These are phyloP conservation scores for Bombus superbus DNA, from an alignment of 1,140 invertebrate genomes.

Conservation along the genomic window DNA sequence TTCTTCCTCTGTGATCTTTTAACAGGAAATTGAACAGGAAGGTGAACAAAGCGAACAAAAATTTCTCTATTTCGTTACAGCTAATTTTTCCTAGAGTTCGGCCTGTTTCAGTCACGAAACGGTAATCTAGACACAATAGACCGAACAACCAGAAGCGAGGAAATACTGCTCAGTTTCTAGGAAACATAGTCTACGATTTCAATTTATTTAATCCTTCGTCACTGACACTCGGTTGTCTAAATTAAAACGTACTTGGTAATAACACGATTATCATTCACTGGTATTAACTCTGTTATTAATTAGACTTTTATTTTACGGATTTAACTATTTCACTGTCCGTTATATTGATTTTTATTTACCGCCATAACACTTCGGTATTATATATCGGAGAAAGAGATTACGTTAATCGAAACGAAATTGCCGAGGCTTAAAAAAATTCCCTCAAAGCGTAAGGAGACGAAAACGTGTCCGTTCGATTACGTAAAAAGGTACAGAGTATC, in stretches of 20 bases:
- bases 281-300: not conserved
- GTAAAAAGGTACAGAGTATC: not conserved
- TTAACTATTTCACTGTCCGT: no score
- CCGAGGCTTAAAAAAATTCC: not conserved
- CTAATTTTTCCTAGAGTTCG: not conserved
- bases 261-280: no score
- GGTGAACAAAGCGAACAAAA: not conserved
- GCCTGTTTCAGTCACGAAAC: slow-evolving; percentile 10
- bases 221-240: not conserved
- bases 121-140: not conserved
- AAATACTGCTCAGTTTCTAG: not conserved
- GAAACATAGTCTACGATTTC: not conserved
- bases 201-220: not conserved
- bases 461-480: not conserved
- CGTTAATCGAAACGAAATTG: not conserved
- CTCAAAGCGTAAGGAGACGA: not conserved
- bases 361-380: no score
- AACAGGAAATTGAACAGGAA: slow-evolving; percentile 6
- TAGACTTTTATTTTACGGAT: no score
- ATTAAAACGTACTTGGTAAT: not conserved
- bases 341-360: no score
- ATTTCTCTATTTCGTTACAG: not conserved
- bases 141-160: no score
- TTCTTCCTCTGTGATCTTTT: not conserved
- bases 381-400: no score